These are phyloP conservation scores for Datnioides undecimradiatus DNA, from an alignment of 2,113 vertebrate species.

Conservation along the genomic window DNA sequence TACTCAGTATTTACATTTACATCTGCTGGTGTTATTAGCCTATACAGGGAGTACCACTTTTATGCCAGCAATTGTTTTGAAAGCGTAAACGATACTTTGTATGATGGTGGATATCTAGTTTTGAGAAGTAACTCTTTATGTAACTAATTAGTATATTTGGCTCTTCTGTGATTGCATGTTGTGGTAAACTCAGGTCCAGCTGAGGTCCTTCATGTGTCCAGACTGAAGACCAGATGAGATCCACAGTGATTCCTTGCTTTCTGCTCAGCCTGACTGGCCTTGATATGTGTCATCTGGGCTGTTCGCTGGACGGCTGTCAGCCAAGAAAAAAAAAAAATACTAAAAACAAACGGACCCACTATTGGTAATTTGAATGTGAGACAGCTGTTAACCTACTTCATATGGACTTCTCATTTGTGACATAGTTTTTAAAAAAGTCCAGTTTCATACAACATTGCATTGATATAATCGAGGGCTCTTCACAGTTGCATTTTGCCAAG, in stretches of 20 bases:
- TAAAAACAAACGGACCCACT: constrained; percentile 14
- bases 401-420: neutral
- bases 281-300: constrained; percentile 51
- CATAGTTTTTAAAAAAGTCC: constrained; percentile 23
- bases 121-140: constrained; percentile 37
- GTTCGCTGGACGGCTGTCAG: constrained; percentile 2
- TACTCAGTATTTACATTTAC: neutral
- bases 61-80: constrained; percentile 11
- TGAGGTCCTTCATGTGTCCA: constrained; percentile 64
- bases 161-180: constrained; percentile 19
- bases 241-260: constrained; percentile 39
- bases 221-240: constrained; percentile 65
- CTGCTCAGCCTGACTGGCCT: constrained; percentile 29
- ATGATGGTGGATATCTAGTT: constrained; percentile 27
- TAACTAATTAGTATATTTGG: constrained; percentile 44
- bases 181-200: constrained; percentile 58
- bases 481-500: constrained; percentile 31
- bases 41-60: constrained; percentile 7
- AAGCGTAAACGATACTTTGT: constrained; percentile 8
- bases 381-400: constrained; percentile 27
- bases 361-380: constrained; percentile 25
- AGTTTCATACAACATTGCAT: constrained; percentile 20
- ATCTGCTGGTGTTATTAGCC: neutral
- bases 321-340: neutral
- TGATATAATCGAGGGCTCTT: constrained; percentile 26